Percentiles rank a stretch among this genome's conserved stretches.
Evolutionary conservation across 2,797 vertebrate genomes (phyloP).

Genomic region (Sorex maritimensis): DNA sequence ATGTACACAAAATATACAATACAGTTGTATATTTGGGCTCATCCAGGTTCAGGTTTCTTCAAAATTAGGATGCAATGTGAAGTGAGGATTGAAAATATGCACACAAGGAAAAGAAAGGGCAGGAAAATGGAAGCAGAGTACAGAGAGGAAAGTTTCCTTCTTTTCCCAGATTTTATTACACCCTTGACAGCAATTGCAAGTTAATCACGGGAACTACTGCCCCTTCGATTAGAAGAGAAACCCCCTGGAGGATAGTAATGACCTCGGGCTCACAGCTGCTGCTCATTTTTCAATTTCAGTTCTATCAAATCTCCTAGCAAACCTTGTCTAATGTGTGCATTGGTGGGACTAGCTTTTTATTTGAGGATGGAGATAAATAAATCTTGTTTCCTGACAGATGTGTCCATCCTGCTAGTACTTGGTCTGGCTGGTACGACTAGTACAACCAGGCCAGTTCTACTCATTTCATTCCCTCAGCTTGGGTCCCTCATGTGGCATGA

Average conservation of each 20-base stretch:
- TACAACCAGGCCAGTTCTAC: neutral
- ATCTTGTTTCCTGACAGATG: neutral
- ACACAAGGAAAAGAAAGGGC: slow-evolving; percentile 40
- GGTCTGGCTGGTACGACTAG: neutral
- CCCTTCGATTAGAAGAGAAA: slow-evolving; percentile 77
- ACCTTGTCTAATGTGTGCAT: neutral
- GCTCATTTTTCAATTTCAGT: slow-evolving; percentile 81
- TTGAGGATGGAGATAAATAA: slow-evolving; percentile 41
- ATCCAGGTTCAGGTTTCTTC: neutral
- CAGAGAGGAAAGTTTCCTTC: slow-evolving; percentile 77
- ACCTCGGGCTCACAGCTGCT: slow-evolving; percentile 77
- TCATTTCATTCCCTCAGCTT: slow-evolving; percentile 38
- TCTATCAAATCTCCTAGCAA: slow-evolving; percentile 47
- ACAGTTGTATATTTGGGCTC: slow-evolving; percentile 22
- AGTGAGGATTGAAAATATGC: slow-evolving; percentile 37
- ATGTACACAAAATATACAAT: neutral
- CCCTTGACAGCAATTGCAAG: slow-evolving; percentile 80
- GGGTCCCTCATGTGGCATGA: slow-evolving; percentile 3
- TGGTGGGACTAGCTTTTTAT: neutral
- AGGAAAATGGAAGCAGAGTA: slow-evolving; percentile 70
- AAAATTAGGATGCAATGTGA: slow-evolving; percentile 62
- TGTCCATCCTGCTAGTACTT: slow-evolving; percentile 4
- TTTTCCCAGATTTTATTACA: slow-evolving; percentile 83
- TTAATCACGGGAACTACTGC: slow-evolving; percentile 84
- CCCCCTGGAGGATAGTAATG: slow-evolving; percentile 69